Evolutionary conservation across 1,140 invertebrate species (phyloP).

Genomic region (Eupristina koningsbergeri): DNA sequence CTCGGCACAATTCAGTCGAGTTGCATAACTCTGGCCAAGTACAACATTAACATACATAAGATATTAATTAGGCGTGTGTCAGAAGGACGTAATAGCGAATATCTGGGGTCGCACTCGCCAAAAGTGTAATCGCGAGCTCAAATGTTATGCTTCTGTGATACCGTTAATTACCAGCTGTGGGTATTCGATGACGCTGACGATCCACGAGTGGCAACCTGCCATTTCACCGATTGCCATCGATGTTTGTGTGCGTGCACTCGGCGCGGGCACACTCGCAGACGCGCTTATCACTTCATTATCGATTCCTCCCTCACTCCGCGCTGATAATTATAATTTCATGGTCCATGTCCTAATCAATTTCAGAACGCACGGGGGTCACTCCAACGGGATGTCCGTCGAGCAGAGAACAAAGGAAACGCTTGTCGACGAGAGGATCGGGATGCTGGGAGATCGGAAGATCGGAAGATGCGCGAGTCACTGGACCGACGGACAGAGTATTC

Average conservation of each 20-base stretch:
- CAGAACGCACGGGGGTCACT: not conserved
- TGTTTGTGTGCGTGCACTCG: too few species aligned
- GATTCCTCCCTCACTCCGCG: not conserved
- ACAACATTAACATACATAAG: too few species aligned
- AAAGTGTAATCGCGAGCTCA: not conserved
- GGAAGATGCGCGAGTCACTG: too few species aligned
- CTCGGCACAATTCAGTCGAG: not conserved
- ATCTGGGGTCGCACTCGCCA: not conserved
- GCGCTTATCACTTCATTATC: constrained; percentile 21
- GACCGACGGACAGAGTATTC: not conserved
- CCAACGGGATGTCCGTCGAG: not conserved
- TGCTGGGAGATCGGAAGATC: too few species aligned
- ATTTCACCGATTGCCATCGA: not conserved
- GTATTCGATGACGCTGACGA: not conserved
- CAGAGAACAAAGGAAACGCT: not conserved
- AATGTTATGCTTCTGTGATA: constrained; percentile 20
- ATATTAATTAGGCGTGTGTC: too few species aligned
- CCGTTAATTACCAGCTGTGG: constrained; percentile 33
- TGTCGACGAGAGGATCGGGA: too few species aligned
- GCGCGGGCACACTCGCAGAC: too few species aligned
- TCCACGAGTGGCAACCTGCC: too few species aligned
- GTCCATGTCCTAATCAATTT: constrained; percentile 9
- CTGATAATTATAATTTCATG: constrained; percentile 44
- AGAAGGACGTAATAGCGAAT: not conserved
- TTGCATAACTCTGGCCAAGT: too few species aligned